Conservation (phyloP, 2,797 vertebrate species). For the Tragopan temminckii region DNA sequence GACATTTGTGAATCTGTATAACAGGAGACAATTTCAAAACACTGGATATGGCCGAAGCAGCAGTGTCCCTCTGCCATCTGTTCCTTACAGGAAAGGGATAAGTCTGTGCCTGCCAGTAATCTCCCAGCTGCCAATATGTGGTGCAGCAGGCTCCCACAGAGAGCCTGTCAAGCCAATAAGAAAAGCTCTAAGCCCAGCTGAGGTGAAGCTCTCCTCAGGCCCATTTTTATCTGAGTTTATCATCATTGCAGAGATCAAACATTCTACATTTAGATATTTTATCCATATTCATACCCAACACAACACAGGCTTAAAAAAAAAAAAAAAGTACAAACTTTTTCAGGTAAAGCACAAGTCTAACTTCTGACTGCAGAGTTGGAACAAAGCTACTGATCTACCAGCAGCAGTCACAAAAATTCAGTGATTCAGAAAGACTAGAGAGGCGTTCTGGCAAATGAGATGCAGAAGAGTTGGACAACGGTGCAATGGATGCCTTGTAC, state of each 20-base stretch:
- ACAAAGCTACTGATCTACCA: background rate
- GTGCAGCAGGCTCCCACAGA: background rate
- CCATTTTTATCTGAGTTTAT: background rate
- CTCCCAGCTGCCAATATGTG: background rate
- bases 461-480: accelerated
- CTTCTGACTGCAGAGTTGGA: background rate
- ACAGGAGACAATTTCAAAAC: too few species aligned
- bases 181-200: background rate
- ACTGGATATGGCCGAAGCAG: background rate
- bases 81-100: background rate
- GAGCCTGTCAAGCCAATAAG: background rate
- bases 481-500: background rate
- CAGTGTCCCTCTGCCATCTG: slow-evolving; percentile 15
- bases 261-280: background rate
- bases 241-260: background rate
- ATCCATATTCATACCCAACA: background rate
- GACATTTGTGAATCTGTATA: too few species aligned
- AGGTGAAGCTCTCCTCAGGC: background rate
- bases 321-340: background rate
- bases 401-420: background rate
- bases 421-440: background rate
- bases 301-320: background rate
- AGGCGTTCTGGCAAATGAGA: background rate
- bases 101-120: background rate
- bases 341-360: background rate